These are phyloP conservation scores for Drosophila niveifrons DNA, from an alignment of 2,888 invertebrate genomes.

Conservation along the genomic window DNA sequence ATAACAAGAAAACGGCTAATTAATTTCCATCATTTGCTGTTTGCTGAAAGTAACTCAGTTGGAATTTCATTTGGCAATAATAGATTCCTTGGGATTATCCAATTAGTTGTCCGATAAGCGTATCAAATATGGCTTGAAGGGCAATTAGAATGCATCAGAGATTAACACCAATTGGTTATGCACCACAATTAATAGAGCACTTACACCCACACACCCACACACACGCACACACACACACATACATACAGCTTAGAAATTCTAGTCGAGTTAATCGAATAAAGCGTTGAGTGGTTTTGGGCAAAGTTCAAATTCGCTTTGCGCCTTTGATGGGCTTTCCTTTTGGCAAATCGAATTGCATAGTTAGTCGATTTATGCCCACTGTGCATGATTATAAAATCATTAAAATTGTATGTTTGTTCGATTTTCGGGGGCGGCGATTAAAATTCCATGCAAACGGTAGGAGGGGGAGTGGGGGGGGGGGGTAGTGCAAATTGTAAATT, in stretches of 20 bases:
- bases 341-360: not conserved
- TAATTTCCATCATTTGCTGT: not conserved
- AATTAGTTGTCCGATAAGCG: constrained; percentile 19
- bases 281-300: not conserved
- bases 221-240: not conserved
- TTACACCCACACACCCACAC: not conserved
- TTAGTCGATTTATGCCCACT: constrained; percentile 2
- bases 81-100: constrained; percentile 1
- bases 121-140: constrained; percentile 6
- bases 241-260: not conserved
- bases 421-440: not conserved
- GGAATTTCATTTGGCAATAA: not conserved
- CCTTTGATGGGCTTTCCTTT: constrained; percentile 1
- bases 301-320: not conserved
- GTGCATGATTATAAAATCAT: constrained; percentile 32
- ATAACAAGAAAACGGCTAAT: not conserved
- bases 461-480: accelerated
- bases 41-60: not conserved
- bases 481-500: constrained; percentile 16
- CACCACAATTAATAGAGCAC: constrained; percentile 27
- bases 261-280: constrained; percentile 4
- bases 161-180: constrained; percentile 24
- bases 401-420: constrained; percentile 16
- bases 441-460: not conserved
- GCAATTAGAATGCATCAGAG: constrained; percentile 25